Evolutionary conservation across 2,797 vertebrate genomes (phyloP).

Genomic region (Lateolabrax maculatus): DNA sequence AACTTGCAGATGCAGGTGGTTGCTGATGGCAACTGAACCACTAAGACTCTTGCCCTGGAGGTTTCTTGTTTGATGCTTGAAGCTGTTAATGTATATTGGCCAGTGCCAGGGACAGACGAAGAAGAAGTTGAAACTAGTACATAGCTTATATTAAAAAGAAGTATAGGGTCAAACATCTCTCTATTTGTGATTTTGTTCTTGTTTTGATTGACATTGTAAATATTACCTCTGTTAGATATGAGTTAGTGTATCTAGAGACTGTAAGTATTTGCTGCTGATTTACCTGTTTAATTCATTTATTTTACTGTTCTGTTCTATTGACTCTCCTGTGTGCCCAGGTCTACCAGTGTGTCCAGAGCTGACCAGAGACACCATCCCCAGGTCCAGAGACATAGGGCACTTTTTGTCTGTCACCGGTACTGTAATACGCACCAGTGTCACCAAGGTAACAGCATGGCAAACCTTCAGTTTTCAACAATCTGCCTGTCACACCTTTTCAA

Average conservation of each 20-base stretch:
- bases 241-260: background rate
- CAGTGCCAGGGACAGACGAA: too few relatives aligned
- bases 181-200: background rate
- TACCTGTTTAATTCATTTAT: background rate
- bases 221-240: too few relatives aligned
- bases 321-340: conserved; percentile 78
- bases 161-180: too few relatives aligned
- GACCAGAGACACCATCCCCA: conserved; percentile 94
- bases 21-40: background rate
- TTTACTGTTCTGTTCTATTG: background rate
- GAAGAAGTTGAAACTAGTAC: background rate
- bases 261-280: background rate
- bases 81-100: too few relatives aligned
- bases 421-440: conserved; percentile 92
- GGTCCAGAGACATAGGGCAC: conserved; percentile 92
- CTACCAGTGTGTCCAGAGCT: conserved; percentile 96
- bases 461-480: background rate
- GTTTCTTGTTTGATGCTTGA: too few relatives aligned
- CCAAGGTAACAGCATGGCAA: conserved; percentile 82
- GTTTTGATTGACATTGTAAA: background rate
- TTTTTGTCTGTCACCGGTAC: conserved; percentile 96
- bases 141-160: too few relatives aligned
- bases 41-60: background rate
- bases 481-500: background rate
- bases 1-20: too few relatives aligned